Base-by-base conservation (phyloP, 2,888 invertebrate genomes). In the Platycheirus albimanus region DNA sequence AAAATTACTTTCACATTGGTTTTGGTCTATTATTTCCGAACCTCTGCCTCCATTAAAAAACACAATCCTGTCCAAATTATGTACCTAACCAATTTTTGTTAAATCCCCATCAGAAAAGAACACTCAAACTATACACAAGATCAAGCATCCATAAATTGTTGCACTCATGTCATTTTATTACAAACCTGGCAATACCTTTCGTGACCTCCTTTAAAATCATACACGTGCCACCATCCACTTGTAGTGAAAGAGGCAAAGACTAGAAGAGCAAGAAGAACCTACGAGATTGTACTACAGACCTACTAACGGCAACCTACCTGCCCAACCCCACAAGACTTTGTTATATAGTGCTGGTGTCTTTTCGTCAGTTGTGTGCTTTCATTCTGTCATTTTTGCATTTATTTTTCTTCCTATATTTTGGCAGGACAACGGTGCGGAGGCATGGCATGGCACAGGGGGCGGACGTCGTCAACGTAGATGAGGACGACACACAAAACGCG, bases 221-320 rank as follows among this genome's bases (percentile, higher is more conserved):
- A 61, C 77, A 77, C 70, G 63, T 64, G 77, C 64, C 77, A 17
- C 24, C 43, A n/a, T 20, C 33, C 13, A 10, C 8, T 61, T 3
- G 45, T n/a, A 1, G 36, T 51, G n/a, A 13, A 51, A 36, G 28
- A 41, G 28, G 19, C 5, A 33, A 8, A 56, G 17, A 75, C 17
- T n/a, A 33, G 66, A 70, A 19, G 33, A 63, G 19, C n/a, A 49
- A 24, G 30, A 41, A 28, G 67, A 63, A 69, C 61, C 70, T 61
- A 72, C 63, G n/a, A 71, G 66, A 72, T 72, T 72, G 76, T 71
- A 76, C 71, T 72, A 81, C 76, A 81, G 56, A 81, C 81, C 81
- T 63, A 76, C 71, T 81, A 58, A 81, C 20, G 52, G 41, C 13
- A 38, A 11, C 38, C 56, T 33, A 11, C 41, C 54, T 45, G 19